A percentile compares a stretch with the other conserved stretches of the same genome.
Evolutionary conservation across 2,113 vertebrate genomes (phyloP).

Genomic region (Nyctereutes procyonoides): DNA sequence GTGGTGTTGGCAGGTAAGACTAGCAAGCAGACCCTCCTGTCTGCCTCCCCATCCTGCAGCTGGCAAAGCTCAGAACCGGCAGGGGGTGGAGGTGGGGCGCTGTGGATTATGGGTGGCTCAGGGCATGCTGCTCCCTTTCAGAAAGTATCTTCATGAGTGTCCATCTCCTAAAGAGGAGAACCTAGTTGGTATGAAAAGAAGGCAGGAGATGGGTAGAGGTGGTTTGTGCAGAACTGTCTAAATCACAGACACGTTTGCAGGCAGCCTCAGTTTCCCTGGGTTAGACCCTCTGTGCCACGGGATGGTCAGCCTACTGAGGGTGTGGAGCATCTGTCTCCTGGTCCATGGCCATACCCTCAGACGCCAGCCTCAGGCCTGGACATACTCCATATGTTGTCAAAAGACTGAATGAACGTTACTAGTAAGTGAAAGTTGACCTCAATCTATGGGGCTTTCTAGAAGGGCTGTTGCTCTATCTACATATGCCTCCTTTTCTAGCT

Average conservation of each 20-base stretch:
- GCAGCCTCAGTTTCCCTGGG: background rate
- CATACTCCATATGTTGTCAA: rapidly evolving
- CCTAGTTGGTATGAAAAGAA: background rate
- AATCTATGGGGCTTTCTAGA: background rate
- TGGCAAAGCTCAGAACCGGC: rapidly evolving
- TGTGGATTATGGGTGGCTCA: background rate
- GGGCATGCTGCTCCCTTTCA: background rate
- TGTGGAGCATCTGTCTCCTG: rapidly evolving
- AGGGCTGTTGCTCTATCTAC: background rate
- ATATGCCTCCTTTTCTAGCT: background rate
- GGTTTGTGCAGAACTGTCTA: background rate
- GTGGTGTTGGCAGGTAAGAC: background rate
- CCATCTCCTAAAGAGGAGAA: background rate
- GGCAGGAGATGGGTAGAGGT: rapidly evolving
- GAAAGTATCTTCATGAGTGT: background rate
- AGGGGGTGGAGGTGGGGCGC: rapidly evolving
- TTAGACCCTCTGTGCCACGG: rapidly evolving
- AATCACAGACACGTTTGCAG: too few species aligned
- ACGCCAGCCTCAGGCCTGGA: background rate
- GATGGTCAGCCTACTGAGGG: background rate
- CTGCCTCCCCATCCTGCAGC: background rate
- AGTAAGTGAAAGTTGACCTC: background rate
- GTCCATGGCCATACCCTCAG: rapidly evolving
- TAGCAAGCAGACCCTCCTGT: background rate
- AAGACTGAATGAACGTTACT: background rate